phyloP scores from a whole-genome alignment of 2,797 vertebrate genomes.

The Scyliorhinus canicula region DNA sequence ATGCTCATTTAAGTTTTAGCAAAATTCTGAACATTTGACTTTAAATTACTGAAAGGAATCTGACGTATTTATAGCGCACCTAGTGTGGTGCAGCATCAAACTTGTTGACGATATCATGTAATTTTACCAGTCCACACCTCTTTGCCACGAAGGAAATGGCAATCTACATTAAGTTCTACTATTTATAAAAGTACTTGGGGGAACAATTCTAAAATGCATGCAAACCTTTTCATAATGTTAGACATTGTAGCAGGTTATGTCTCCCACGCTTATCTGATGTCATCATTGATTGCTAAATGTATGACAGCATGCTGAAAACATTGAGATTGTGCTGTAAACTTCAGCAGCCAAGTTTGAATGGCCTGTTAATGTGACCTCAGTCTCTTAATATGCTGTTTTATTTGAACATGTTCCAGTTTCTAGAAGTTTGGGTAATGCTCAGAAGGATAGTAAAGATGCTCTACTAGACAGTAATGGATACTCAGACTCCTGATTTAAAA shows the following conservation, averaged over 20 bases:
- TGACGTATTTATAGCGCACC: background rate
- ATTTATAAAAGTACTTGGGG: background rate
- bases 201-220: background rate
- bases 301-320: background rate
- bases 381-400: background rate
- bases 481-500: background rate
- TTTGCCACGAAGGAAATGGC: background rate
- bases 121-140: background rate
- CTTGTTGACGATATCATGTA: no score
- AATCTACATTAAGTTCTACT: background rate
- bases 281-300: background rate
- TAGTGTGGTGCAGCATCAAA: background rate
- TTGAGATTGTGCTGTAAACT: background rate
- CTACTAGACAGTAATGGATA: background rate
- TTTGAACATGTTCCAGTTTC: background rate
- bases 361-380: background rate
- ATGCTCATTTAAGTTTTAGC: background rate
- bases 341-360: background rate
- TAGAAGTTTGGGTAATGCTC: background rate
- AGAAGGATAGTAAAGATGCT: background rate
- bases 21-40: background rate
- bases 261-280: background rate
- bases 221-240: background rate
- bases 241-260: background rate
- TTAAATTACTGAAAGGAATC: background rate